These are phyloP conservation scores for Eulemur rufifrons DNA, from an alignment of 2,113 vertebrate genomes.

Conservation along the genomic window DNA sequence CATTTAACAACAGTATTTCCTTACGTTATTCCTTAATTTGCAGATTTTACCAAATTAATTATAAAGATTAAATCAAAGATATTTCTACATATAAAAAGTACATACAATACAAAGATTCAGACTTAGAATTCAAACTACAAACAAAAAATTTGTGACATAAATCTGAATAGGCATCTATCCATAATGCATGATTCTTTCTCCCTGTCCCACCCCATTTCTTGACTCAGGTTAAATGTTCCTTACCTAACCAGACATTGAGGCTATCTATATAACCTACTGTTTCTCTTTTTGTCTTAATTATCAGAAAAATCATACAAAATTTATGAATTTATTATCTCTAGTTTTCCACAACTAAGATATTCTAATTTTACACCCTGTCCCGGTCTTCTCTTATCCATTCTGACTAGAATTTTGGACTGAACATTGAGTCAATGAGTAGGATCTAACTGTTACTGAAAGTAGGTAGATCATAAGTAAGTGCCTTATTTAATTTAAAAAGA, in stretches of 20 bases:
- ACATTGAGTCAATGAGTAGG: not conserved
- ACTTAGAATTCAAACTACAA: slow-evolving; percentile 10
- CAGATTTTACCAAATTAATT: slow-evolving; percentile 23
- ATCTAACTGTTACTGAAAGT: not conserved
- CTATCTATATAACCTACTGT: not conserved
- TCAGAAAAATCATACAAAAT: not conserved
- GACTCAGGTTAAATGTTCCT: not conserved
- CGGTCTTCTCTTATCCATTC: not conserved
- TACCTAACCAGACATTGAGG: not conserved
- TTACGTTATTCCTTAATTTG: not conserved
- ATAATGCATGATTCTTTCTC: not conserved
- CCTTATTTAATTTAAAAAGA: not conserved
- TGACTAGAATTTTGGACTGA: not conserved
- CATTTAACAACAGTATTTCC: slow-evolving; percentile 10
- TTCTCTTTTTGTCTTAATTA: slow-evolving; percentile 4
- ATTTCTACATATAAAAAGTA: not conserved
- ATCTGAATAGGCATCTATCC: not conserved
- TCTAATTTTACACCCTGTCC: not conserved
- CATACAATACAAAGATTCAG: not conserved
- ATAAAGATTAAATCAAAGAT: not conserved
- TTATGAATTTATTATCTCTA: not conserved
- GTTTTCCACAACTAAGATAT: not conserved
- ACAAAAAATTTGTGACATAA: not conserved
- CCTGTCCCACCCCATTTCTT: not conserved
- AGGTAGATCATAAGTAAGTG: not conserved